Base-by-base conservation (phyloP, 2,888 invertebrate genomes). In the Amiota communis region DNA sequence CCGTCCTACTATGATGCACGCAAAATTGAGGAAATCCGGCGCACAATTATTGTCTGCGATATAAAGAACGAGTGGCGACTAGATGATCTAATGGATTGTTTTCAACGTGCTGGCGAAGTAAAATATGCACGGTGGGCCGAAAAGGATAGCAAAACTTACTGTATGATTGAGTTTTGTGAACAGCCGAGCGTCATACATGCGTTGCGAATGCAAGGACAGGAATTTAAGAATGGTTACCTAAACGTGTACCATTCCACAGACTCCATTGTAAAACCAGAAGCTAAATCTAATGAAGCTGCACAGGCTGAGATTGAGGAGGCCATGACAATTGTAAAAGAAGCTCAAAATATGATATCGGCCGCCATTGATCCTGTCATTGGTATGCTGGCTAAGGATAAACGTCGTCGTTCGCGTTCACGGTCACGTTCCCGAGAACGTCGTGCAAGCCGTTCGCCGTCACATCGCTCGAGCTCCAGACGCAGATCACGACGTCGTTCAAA, bases 251-350 rank as follows among this genome's bases (percentile, higher is more conserved):
- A 99, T 90, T 95, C 98, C 0, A 96, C 95, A 1, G 96, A 97
- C 87, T 94, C 97, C 0, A 97, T 98, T 77, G 93, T 94, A 1
- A 97, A 97, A 86, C 98, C 98, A 0, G 97, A 97, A 88, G 96
- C 97, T 0, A 98, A 98, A 89, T 97, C 97, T 80, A 97, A 97
- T 87, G 97, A 98, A 88, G 97, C 97, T 1, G 98, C 98, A 0
- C 96, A 98, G 86, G 93, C 95, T 63, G 98, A 98, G 91, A 97
- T 98, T 72, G 98, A 98, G 89, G 98, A 98, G 89, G 98, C 98
- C 0, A 98, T 99, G 97, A 96, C 97, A 64, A 92, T 98, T 77
- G 97, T 98, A 0, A 97, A 97, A 87, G 98, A 98, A 90, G 98
- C 98, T 0, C 98, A 98, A 89, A 96, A 96, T 88, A 92, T 98